Conservation (phyloP, 2,888 invertebrate genomes). For the Drosophila anceps region DNA sequence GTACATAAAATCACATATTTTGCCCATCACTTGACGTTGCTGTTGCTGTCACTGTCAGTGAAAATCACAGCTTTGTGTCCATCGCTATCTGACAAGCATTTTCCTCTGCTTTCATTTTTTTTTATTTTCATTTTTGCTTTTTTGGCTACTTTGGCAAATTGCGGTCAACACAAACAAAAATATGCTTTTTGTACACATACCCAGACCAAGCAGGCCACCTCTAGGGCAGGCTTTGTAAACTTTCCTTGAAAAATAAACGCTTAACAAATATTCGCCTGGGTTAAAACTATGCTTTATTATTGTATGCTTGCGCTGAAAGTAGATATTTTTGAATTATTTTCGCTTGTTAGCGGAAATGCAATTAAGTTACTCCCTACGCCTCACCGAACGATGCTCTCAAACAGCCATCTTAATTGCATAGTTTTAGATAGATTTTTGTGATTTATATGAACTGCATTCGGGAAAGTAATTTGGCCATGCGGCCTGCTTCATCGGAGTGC, state of each 20-base stretch:
- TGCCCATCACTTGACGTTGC: background rate
- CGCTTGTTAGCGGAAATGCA: constrained; percentile 39
- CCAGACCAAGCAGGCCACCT: background rate
- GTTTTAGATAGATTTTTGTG: constrained; percentile 49
- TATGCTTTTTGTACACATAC: constrained; percentile 22
- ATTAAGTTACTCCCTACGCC: constrained; percentile 30
- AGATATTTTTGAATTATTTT: constrained; percentile 26
- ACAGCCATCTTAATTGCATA: constrained; percentile 54
- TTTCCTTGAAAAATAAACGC: constrained; percentile 27
- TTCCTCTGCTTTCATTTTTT: background rate
- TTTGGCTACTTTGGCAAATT: constrained; percentile 44
- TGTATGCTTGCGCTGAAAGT: constrained; percentile 11
- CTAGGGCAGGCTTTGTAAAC: constrained; percentile 42
- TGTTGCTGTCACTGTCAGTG: constrained; percentile 15
- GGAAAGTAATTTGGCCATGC: constrained; percentile 29
- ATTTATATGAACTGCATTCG: constrained; percentile 30
- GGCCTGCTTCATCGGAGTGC: constrained; percentile 7
- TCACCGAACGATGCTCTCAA: background rate
- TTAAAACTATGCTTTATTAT: constrained; percentile 16
- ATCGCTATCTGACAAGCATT: constrained; percentile 37
- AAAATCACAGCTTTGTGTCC: constrained; percentile 38
- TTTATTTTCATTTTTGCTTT: background rate
- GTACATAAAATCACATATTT: background rate
- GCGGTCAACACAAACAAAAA: constrained; percentile 44
- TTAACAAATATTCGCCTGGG: constrained; percentile 33